phyloP scores from a whole-genome alignment of 53 echinoderm and acorn worm genomes.

The Luidia sarsii region DNA sequence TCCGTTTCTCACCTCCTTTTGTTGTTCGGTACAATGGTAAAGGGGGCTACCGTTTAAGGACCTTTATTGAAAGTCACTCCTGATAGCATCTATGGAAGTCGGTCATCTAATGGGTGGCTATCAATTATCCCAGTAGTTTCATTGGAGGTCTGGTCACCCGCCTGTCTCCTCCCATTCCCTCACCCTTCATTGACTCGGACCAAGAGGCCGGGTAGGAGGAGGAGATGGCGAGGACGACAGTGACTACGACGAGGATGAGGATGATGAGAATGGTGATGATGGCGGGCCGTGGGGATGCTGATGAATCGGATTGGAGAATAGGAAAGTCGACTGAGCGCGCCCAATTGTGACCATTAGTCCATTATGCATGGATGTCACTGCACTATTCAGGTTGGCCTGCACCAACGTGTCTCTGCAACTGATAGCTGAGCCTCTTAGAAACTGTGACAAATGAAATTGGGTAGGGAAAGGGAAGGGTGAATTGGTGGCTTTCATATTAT shows the following conservation, averaged over 20 bases:
- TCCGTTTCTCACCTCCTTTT: neutral
- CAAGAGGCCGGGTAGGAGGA: neutral
- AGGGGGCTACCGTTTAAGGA: too few species aligned
- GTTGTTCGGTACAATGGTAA: too few species aligned
- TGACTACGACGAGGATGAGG: too few species aligned
- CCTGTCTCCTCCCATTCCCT: neutral
- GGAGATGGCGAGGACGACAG: neutral
- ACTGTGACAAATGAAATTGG: conserved; percentile 26
- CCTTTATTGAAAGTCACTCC: too few species aligned
- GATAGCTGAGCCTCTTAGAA: conserved; percentile 47
- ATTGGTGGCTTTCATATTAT: too few species aligned
- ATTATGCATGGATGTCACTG: conserved; percentile 39
- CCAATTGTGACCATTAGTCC: conserved; percentile 25
- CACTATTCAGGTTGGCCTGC: conserved; percentile 15
- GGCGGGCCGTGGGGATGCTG: too few species aligned
- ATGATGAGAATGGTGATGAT: conserved; percentile 3
- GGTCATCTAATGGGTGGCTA: conserved; percentile 16
- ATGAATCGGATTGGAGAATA: conserved; percentile 8
- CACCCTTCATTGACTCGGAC: neutral
- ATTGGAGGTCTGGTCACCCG: neutral
- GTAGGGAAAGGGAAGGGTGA: neutral
- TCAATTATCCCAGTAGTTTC: conserved; percentile 30
- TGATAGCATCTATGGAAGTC: neutral
- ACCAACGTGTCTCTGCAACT: conserved; percentile 28
- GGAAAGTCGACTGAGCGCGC: neutral